Base-by-base conservation (phyloP, 1,140 invertebrate species). In the Euborellia annulipes region DNA sequence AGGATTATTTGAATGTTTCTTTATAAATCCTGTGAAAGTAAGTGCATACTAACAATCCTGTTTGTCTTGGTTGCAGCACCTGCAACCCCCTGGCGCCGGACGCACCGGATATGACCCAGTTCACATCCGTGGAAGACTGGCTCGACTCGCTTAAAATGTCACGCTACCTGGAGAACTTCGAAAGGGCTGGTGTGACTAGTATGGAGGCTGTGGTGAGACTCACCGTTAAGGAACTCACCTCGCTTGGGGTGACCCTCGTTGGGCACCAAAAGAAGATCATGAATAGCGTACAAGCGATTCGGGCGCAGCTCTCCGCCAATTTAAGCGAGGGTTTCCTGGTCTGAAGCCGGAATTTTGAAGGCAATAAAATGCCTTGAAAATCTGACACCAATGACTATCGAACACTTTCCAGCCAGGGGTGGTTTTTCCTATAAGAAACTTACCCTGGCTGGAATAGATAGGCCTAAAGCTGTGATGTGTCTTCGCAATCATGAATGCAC, bases 221-320 rank as follows among this genome's bases (percentile, higher is more conserved):
- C 41, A 94, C 85, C 30, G 84, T 90, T 19, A 85, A 90, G 58
- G 91, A 96, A 62, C 67, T 97, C 44, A 86, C 84, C 18, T 76
- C 83, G 52, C 70, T 97, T 47, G 91, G 91, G 21, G 87, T 97
- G 50, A 92, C 86, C 9, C 73, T 96, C 37, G 89, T 94, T n/a
- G 91, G 92, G 30, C 93, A 97, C 67, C 92, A 96, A 64, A 94
- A 95, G 67, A 96, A 96, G 69, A 95, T 97, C 45, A 92, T 96
- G 81, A 91, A 89, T 67, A 89, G 85, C 71, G 83, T 93, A 54
- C 88, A 91, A 59, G 85, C 84, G 49, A 79, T 93, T 64, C 72
- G 88, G 53, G 84, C 85, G 36, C 87, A 91, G 62, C 78, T 89
- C 55, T 80, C 83, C 45, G 85, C 85, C 47, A 88, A 82, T 63